Evolutionary conservation across 1,140 invertebrate genomes (phyloP), one percentile per base, ranked within the genome.

Genomic region (Physella acuta): DNA sequence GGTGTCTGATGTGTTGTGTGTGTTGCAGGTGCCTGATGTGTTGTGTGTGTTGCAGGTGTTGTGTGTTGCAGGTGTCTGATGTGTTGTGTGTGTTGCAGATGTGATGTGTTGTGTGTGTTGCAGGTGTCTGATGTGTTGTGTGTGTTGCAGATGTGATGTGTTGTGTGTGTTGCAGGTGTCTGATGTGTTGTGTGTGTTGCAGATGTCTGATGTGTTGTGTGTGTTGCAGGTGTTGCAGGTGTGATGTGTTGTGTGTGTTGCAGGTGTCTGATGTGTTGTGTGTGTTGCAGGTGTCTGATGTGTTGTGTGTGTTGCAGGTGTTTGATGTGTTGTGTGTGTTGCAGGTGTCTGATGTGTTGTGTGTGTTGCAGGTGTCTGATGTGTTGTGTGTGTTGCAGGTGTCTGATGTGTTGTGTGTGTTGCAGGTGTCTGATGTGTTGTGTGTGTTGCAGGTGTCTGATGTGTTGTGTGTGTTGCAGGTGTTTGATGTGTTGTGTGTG

Each of bases 51-150:
- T 0, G 87, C 90, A 55, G 94, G 93, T 0, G 98, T 94, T 81
- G 93, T 92, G 77, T 96, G 96, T 0, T 94, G 95, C 5, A 88
- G 95, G 51, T 99, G 97, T 87, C 96, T 98, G 84, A n/a, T n/a
- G n/a, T n/a, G n/a, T 24, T 55, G 28, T 60, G 2, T 64, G 17
- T 56, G n/a, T 52, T n/a, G 1, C 52, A 66, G 64, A 5, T n/a
- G n/a, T n/a, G n/a, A n/a, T n/a, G n/a, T n/a, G n/a, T n/a, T n/a
- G n/a, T n/a, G n/a, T n/a, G n/a, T n/a, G n/a, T n/a, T 66, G 64
- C 30, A 11, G 17, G 1, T 99, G 97, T 87, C 93, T 92, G 0
- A 87, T 90, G 55, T 94, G 93, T 0, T 98, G 94, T 81, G 93
- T 92, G 77, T 96, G 96, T 0, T 94, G 95, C 5, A 88, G 95